Base-by-base conservation (phyloP, 2,888 invertebrate species). In the Microchrysa polita region DNA sequence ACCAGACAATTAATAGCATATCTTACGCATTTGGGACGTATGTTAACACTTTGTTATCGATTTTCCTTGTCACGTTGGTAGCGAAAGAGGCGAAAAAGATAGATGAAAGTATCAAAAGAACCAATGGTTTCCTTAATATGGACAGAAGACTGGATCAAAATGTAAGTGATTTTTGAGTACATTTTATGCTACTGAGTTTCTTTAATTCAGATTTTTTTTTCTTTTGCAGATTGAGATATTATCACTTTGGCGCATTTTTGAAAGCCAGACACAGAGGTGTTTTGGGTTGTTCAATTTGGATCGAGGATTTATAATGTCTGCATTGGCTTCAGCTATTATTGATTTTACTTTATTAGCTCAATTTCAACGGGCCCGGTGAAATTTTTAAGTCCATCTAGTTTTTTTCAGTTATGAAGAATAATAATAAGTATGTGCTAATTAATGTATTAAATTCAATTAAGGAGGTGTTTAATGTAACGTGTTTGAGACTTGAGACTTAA, bases 331-430 rank as follows among this genome's bases (percentile, higher is more conserved):
- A 5, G 12, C 55, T 0, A 16, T 55, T 14, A n/a, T 55, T 18
- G 18, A 55, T 55, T 55, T 55, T 20, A 55, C 22, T 16, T 55
- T 55, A 55, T 55, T 55, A 18, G 22, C 18, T 55, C 55, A 55
- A 55, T 55, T 20, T 18, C 16, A 55, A 12, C 55, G 22, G 18
- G 18, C 55, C 22, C 55, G 18, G 55, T 55, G 18, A 53, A 18
- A 7, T 53, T 16, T 12, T 1, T 1, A n/a, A 44, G 1, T 44
- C 44, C n/a, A 44, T 44, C n/a, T 44, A 14, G 1, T 44, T 1
- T 14, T 1, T 44, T 10, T 44, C 44, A n/a, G n/a, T n/a, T n/a
- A n/a, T n/a, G n/a, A n/a, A n/a, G n/a, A n/a, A n/a, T n/a, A n/a
- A n/a, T n/a, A n/a, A n/a, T n/a, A n/a, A n/a, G n/a, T n/a, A n/a